A percentile compares a stretch with the other conserved stretches of the same genome.
Evolutionary conservation across 2,888 invertebrate species (phyloP).

Genomic region (Lasioglossum marginatum): DNA sequence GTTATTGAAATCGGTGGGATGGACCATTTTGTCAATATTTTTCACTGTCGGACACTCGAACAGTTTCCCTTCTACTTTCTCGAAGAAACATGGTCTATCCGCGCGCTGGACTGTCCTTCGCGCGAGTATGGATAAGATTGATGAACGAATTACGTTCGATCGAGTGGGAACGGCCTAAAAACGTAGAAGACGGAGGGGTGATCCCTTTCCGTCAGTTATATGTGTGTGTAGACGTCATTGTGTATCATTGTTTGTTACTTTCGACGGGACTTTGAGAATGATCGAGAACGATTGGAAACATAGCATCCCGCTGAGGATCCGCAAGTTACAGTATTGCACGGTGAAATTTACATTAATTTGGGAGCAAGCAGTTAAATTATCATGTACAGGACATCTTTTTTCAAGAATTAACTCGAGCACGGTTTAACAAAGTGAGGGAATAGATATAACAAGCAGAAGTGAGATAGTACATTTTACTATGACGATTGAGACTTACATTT

Average conservation of each 20-base stretch:
- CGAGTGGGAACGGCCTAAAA: conserved; percentile 80
- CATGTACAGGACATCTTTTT: too few species aligned
- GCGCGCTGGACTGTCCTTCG: neutral
- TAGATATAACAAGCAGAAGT: too few species aligned
- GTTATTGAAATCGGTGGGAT: neutral
- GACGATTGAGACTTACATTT: too few species aligned
- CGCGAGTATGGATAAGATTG: conserved; percentile 25
- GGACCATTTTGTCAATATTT: neutral
- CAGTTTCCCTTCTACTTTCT: conserved; percentile 1
- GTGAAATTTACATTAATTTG: neutral
- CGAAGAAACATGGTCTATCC: conserved; percentile 5
- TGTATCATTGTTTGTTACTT: conserved; percentile 20
- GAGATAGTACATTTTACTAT: too few species aligned
- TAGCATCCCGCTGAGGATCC: neutral
- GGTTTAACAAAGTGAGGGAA: too few species aligned
- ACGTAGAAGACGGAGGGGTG: conserved; percentile 56
- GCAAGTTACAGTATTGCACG: conserved; percentile 13
- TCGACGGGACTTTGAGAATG: conserved; percentile 6
- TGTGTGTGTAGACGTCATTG: conserved; percentile 27
- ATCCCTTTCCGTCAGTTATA: conserved; percentile 40
- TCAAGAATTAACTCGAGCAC: too few species aligned
- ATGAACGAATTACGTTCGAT: conserved; percentile 59
- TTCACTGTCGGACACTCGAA: neutral
- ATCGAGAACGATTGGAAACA: conserved; percentile 20
- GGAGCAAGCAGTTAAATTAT: too few species aligned